Evolutionary conservation across 2,797 vertebrate genomes (phyloP), one percentile per base, ranked within the genome.

Genomic region (Macropus fuliginosus): DNA sequence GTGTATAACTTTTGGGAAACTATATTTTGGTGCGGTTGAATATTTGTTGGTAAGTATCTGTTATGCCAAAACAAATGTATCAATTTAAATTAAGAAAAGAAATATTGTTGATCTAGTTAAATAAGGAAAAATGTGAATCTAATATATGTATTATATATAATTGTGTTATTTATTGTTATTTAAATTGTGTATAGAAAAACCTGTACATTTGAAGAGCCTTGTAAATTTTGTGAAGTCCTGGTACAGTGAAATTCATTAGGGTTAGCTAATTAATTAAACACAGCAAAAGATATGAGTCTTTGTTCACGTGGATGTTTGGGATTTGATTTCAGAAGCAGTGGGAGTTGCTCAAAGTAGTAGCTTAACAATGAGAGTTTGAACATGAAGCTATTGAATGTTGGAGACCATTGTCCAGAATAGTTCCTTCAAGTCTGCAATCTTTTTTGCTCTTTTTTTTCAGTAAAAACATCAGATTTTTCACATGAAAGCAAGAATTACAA

Each of bases 381-480:
- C 28, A 52, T 91, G 54, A 95, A 91, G 90, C 91, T 52, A 50
- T 93, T 91, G 52, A 28, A 91, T 96, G 66, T 18, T 94, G 55
- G 29, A 3, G 91, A 21, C 91, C 56, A 50, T 95, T 95, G 91
- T 90, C 24, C 4, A 91, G 57, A 81, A 96, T 95, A 87, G 24
- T 87, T 87, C 14, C 16, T 46, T 28, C 27, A 87, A 87, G 24
- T 81, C 34, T 95, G 40, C 0, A 91, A 1, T 89, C 28, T 9
- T 97, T 54, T 96, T 16, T 94, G 92, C 56, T 97, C 34, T 1
- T 9, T 56, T 55, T 97, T 90, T 2, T 97, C 93, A 98, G 96
- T 56, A 50, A 98, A 98, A 98, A 93, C 96, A 96, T 29, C 96
- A 40, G 93, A 94, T 54, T 98, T 93, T 1, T 28, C 93, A 87